Evolutionary conservation across 92 coral and sea anemone species (phyloP), one percentile per base, ranked within the genome.

Genomic region (Phenganax marumi): DNA sequence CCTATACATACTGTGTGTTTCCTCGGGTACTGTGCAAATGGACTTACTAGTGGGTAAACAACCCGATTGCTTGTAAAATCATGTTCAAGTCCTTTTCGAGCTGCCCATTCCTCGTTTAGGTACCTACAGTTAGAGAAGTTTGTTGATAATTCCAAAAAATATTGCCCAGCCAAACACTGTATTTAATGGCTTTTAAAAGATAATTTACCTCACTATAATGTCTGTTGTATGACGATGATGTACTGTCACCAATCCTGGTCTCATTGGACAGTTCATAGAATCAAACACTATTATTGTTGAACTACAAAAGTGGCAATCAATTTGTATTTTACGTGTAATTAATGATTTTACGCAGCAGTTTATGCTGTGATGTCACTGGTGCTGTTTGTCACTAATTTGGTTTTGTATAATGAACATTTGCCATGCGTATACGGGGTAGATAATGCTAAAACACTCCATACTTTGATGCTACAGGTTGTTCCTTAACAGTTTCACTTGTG

Each of bases 251-350:
- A 68, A 47, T 33, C 74, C 74, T 33, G 52, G 74, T 47, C 50
- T 68, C 7, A 50, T 68, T 68, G 85, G 14, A 25, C 75, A 75
- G 79, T 70, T 81, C 62, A 81, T 65, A 12, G 85, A 81, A 53
- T 81, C 85, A 73, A 81, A 55, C 17, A 81, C 85, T 68, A 81
- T 51, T 21, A 81, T 81, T 24, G 80, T 64, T 51, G 79, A 13
- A 47, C 78, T 81, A 68, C 3, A 10, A 26, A 62, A 61, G 24
- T 12, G 24, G 50, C 71, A 22, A 80, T 26, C 66, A 66, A 43
- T 46, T n/a, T n/a, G n/a, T n/a, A n/a, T n/a, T n/a, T n/a, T n/a
- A n/a, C n/a, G n/a, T 64, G 8, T 64, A 64, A 22, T 64, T 22
- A 22, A 2, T 68, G 50, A 23, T 33, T 23, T 10, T 23, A n/a